Percentiles rank a stretch among this genome's conserved stretches.
phyloP scores from a whole-genome alignment of 2,113 vertebrate species.

The Chloropsis hardwickii region DNA sequence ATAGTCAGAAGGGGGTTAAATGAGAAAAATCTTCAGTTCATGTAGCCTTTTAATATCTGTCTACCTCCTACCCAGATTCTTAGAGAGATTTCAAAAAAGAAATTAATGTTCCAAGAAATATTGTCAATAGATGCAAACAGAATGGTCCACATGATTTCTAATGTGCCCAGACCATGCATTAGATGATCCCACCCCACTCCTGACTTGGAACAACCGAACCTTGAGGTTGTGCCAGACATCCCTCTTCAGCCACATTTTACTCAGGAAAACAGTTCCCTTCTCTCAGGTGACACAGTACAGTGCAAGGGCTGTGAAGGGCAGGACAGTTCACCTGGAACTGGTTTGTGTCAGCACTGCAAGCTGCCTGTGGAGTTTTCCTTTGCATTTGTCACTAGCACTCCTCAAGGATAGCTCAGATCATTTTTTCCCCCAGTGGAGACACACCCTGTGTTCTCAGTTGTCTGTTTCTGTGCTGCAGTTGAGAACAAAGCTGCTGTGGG shows the following conservation, averaged over 20 bases:
- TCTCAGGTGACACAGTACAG: background rate
- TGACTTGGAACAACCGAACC: background rate
- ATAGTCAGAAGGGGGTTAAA: background rate
- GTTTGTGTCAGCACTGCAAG: background rate
- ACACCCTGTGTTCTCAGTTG: background rate
- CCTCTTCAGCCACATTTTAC: background rate
- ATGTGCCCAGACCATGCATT: rapidly evolving
- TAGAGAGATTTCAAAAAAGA: background rate
- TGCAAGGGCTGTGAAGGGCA: background rate
- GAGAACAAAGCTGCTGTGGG: background rate
- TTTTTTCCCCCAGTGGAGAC: background rate
- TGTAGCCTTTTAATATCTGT: background rate
- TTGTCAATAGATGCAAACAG: background rate
- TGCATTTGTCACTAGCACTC: background rate
- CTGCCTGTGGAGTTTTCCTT: background rate
- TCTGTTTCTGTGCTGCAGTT: background rate
- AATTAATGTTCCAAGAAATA: background rate
- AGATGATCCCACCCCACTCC: background rate
- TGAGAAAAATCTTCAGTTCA: background rate
- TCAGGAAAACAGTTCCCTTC: background rate
- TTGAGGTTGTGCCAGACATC: background rate
- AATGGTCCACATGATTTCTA: background rate
- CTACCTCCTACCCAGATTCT: background rate
- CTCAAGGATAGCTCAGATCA: background rate
- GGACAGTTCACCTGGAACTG: background rate